Evolutionary conservation across 2,113 vertebrate species (phyloP), one percentile per base, ranked within the genome.

Genomic region (Lophius piscatorius): DNA sequence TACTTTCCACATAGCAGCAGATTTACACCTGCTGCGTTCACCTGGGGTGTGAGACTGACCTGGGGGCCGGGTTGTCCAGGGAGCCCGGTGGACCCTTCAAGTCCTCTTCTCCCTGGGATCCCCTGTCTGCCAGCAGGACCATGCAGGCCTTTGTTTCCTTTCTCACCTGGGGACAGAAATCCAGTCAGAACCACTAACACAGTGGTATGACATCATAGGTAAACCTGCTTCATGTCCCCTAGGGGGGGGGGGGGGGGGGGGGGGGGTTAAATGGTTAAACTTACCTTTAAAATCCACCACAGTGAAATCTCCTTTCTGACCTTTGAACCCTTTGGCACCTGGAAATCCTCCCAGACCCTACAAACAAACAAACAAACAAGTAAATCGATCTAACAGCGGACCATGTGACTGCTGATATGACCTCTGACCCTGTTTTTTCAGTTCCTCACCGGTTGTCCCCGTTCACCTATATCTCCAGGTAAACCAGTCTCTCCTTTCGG

Each of bases 251-350:
- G n/a, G n/a, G n/a, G n/a, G n/a, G n/a, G n/a, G n/a, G n/a, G n/a
- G n/a, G n/a, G n/a, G 10, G 4, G 2, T 22, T 2, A 38, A 38
- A 38, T 20, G 18, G 26, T 28, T 28, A 6, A 51, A 66, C 61
- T 76, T 38, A 89, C 91, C 91, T 82, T 76, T 81, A 2, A 56
- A 49, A 16, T 82, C 59, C 31, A 70, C 45, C 42, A 76, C n/a
- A 9, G 3, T 80, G 0, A 90, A 52, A 10, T 91, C 87, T 7
- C 96, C 96, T 64, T 96, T 97, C 50, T 91, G 80, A 69, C 96
- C 97, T 88, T 96, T 98, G 2, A 22, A 18, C 9, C 96, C 97
- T 66, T 48, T 76, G 34, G 63, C 8, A 38, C 96, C 96, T 16
- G 61, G 83, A 58, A 85, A 85, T 13, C 96, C 96, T 31, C 45